Evolutionary conservation across 2,888 invertebrate genomes (phyloP).

Genomic region (Synergus gifuensis): DNA sequence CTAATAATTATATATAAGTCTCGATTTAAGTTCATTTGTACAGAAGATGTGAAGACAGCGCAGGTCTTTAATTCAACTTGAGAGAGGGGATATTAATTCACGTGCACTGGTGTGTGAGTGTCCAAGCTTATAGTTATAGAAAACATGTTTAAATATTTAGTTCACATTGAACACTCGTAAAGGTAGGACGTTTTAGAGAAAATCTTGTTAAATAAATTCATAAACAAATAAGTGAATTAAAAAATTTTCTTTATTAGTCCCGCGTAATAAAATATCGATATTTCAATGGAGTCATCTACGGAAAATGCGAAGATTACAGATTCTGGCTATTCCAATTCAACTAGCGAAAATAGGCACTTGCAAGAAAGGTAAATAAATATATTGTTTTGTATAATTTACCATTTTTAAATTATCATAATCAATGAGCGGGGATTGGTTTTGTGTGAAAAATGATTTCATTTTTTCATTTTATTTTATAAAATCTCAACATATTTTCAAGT

Average conservation of each 20-base stretch:
- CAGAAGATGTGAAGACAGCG: background rate
- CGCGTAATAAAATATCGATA: slow-evolving; percentile 45
- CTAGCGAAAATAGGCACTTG: slow-evolving; percentile 88
- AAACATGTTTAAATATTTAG: too few species aligned
- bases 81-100: slow-evolving; percentile 14
- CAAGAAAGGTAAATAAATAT: slow-evolving; percentile 83
- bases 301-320: slow-evolving; percentile 85
- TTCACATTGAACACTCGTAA: too few species aligned
- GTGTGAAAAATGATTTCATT: too few species aligned
- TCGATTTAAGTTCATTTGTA: background rate
- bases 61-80: background rate
- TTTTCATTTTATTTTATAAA: too few species aligned
- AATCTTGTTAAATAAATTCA: too few species aligned
- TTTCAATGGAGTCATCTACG: slow-evolving; percentile 59
- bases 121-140: too few species aligned
- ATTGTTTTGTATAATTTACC: background rate
- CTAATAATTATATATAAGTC: background rate
- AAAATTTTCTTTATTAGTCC: background rate
- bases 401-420: too few species aligned
- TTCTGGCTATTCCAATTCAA: slow-evolving; percentile 90
- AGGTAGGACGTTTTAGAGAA: too few species aligned
- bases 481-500: too few species aligned
- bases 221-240: background rate
- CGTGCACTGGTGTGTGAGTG: slow-evolving; percentile 27
- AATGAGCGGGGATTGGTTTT: too few species aligned